Evolutionary conservation across 2,888 invertebrate genomes (phyloP).

Genomic region (Mayetiola destructor): DNA sequence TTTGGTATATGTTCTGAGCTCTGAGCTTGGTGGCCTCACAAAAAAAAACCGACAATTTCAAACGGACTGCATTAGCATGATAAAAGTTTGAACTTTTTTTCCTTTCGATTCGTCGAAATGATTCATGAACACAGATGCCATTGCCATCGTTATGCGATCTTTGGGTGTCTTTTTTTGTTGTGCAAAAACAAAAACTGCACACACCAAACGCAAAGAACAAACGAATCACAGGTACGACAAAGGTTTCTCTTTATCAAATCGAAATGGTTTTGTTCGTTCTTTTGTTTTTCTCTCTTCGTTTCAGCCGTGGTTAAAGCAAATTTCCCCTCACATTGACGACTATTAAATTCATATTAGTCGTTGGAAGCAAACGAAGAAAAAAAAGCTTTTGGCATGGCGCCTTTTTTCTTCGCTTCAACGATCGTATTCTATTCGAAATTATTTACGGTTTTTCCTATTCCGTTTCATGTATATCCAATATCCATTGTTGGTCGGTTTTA

Average conservation of each 20-base stretch:
- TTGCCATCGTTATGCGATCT: not conserved
- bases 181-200: not conserved
- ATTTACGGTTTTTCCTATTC: too few relatives aligned
- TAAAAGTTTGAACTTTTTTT: not conserved
- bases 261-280: too few relatives aligned
- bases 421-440: constrained; percentile 9
- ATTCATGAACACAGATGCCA: not conserved
- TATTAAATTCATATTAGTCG: constrained; percentile 13
- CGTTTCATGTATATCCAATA: not conserved
- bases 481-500: constrained; percentile 1
- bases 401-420: not conserved
- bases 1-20: not conserved
- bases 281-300: too few relatives aligned
- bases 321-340: not conserved
- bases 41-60: not conserved
- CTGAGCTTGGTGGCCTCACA: not conserved
- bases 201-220: not conserved
- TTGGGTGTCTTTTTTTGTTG: not conserved
- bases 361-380: constrained; percentile 5
- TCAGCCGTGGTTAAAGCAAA: not conserved
- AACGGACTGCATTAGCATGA: constrained; percentile 10
- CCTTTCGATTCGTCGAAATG: not conserved
- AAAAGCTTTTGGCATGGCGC: not conserved
- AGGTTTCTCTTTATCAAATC: constrained; percentile 2
- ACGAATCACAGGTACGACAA: constrained; percentile 10